Evolutionary conservation across 2,888 invertebrate species (phyloP).

Genomic region (Drosophila falleni): DNA sequence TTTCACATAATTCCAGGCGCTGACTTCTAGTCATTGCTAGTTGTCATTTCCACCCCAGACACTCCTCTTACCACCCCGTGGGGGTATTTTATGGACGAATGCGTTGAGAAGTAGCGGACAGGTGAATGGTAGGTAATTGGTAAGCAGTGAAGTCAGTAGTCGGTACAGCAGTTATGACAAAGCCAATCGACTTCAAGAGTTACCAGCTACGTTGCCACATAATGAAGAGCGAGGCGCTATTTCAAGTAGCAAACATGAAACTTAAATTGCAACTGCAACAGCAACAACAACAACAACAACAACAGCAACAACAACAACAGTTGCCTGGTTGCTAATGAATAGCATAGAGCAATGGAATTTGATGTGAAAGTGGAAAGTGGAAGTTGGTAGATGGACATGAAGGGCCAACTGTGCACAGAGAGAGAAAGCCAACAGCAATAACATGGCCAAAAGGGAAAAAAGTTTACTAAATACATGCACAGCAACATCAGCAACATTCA

Average conservation of each 20-base stretch:
- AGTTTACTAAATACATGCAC: slow-evolving; percentile 28
- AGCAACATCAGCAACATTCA: slow-evolving; percentile 23
- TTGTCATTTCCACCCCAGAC: slow-evolving; percentile 2
- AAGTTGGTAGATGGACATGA: no score
- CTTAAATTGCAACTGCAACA: slow-evolving; percentile 29
- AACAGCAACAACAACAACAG: slow-evolving; percentile 6
- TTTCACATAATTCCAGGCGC: slow-evolving; percentile 22
- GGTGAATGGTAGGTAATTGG: slow-evolving; percentile 8
- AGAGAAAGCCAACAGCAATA: slow-evolving; percentile 32
- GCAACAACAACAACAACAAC: no score
- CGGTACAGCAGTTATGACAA: slow-evolving; percentile 32
- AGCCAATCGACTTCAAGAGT: slow-evolving; percentile 16
- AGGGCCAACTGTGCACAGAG: slow-evolving; percentile 22
- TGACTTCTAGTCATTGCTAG: slow-evolving; percentile 3
- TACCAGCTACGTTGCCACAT: slow-evolving; percentile 2
- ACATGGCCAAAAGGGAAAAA: slow-evolving; percentile 24
- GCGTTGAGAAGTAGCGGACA: slow-evolving; percentile 2
- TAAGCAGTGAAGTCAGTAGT: no score
- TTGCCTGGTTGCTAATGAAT: slow-evolving; percentile 41
- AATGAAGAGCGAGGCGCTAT: slow-evolving; percentile 20
- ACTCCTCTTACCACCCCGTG: no score
- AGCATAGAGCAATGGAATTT: slow-evolving; percentile 16
- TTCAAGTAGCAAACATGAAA: slow-evolving; percentile 35
- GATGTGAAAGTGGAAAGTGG: background rate
- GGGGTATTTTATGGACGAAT: slow-evolving; percentile 5